Percentiles rank a stretch among this genome's conserved stretches.
Conservation (phyloP, 2,797 vertebrate genomes). For the Micropoecilia bifurca region DNA sequence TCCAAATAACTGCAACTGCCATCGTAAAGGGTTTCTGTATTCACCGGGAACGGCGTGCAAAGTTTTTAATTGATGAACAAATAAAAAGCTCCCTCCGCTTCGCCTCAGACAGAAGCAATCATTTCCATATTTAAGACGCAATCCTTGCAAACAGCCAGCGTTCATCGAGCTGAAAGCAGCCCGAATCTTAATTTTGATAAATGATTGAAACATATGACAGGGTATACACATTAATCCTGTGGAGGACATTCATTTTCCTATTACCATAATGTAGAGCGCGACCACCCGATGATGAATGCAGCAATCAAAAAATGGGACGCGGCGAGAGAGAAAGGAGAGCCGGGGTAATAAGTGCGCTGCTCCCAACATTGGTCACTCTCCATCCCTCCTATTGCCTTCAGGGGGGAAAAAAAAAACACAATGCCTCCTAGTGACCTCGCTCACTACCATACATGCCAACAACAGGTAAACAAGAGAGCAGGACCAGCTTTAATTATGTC, state of each 20-base stretch:
- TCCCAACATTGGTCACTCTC: slow-evolving; percentile 69
- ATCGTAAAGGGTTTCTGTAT: neutral
- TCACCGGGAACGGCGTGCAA: slow-evolving; percentile 10
- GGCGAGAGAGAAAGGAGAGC: slow-evolving; percentile 77
- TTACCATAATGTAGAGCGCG: slow-evolving; percentile 82
- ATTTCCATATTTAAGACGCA: slow-evolving; percentile 57
- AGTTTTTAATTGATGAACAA: slow-evolving; percentile 27
- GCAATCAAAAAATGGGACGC: slow-evolving; percentile 81
- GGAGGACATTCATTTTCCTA: slow-evolving; percentile 83
- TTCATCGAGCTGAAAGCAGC: slow-evolving; percentile 64
- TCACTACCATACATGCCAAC: slow-evolving; percentile 13
- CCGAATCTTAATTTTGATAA: slow-evolving; percentile 81
- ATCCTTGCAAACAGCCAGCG: slow-evolving; percentile 55
- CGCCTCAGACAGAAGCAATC: slow-evolving; percentile 38
- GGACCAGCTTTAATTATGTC: slow-evolving; percentile 34
- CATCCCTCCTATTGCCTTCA: slow-evolving; percentile 32
- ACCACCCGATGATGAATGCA: slow-evolving; percentile 79
- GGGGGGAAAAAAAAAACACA: neutral
- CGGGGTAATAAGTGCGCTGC: slow-evolving; percentile 74
- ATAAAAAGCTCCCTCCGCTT: slow-evolving; percentile 36
- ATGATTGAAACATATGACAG: slow-evolving; percentile 83
- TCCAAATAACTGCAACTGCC: neutral
- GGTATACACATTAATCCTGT: slow-evolving; percentile 82
- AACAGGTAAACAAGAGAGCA: slow-evolving; percentile 60
- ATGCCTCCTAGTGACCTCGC: slow-evolving; percentile 38